phyloP scores from a whole-genome alignment of 2,888 invertebrate species.

The Acutogordius australiensis region DNA sequence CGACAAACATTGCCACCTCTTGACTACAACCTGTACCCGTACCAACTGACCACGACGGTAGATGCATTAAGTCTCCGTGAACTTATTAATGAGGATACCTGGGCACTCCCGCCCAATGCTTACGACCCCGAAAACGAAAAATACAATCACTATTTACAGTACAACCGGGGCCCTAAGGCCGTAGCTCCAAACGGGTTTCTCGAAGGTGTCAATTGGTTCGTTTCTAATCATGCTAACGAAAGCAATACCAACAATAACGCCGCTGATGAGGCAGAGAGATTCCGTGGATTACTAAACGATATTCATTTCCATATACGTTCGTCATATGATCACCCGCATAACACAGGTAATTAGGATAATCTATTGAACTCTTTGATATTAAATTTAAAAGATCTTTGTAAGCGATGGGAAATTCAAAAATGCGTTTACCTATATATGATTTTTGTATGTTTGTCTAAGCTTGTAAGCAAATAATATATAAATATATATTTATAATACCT shows the following conservation, averaged over 20 bases:
- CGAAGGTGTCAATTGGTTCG: neutral
- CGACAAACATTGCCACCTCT: no score
- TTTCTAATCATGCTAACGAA: neutral
- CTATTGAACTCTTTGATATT: no score
- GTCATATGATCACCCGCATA: neutral
- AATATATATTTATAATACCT: no score
- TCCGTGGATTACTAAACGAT: neutral
- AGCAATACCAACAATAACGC: neutral
- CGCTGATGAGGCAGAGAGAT: neutral
- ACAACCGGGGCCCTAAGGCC: neutral
- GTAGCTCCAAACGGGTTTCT: neutral
- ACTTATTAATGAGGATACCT: neutral
- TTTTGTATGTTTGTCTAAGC: no score
- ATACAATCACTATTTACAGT: neutral
- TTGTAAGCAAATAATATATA: no score
- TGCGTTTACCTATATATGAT: no score
- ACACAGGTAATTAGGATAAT: no score
- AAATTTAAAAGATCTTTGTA: no score
- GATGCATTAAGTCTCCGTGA: no score
- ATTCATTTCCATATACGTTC: neutral
- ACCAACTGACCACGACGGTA: no score
- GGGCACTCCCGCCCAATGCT: neutral
- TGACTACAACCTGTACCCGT: no score
- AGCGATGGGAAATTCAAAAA: no score
- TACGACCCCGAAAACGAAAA: neutral